A percentile compares a stretch with the other conserved stretches of the same genome.
These are phyloP conservation scores for Miltochrista miniata DNA, from an alignment of 2,888 invertebrate species.

Conservation along the genomic window DNA sequence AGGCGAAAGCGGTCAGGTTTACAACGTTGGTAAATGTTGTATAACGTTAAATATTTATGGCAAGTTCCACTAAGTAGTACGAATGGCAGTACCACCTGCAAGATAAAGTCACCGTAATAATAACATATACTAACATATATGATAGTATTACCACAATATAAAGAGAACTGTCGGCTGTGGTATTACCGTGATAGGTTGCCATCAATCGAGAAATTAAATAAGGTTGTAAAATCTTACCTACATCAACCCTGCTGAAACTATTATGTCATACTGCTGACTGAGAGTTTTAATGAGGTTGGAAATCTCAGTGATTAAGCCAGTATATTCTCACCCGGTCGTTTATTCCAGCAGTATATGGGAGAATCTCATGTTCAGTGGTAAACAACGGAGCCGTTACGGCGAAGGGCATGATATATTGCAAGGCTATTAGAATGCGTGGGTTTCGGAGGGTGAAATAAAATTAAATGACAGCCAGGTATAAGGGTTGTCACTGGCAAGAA, in stretches of 20 bases:
- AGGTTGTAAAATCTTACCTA: background rate
- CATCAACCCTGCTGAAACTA: conserved; percentile 1
- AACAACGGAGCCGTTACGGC: conserved; percentile 4
- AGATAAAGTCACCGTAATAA: too few species aligned
- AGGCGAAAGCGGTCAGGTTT: too few species aligned
- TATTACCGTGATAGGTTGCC: too few species aligned
- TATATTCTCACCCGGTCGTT: conserved; percentile 7
- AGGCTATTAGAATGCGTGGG: conserved; percentile 6
- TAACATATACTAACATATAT: too few species aligned
- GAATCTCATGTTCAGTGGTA: conserved; percentile 5
- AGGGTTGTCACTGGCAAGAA: background rate
- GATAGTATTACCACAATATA: too few species aligned
- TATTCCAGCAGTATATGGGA: background rate
- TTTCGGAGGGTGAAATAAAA: background rate
- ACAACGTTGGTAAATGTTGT: too few species aligned
- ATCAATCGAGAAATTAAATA: too few species aligned
- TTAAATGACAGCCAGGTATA: background rate
- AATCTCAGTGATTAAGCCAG: conserved; percentile 8
- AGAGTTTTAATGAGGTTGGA: background rate
- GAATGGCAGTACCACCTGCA: too few species aligned
- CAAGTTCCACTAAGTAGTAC: too few species aligned
- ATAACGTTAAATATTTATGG: too few species aligned
- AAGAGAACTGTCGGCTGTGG: too few species aligned
- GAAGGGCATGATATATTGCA: conserved; percentile 7
- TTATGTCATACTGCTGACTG: background rate